A percentile compares a stretch with the other conserved stretches of the same genome.
phyloP scores from a whole-genome alignment of 2,797 vertebrate species.

The Ptychadena robeensis region DNA sequence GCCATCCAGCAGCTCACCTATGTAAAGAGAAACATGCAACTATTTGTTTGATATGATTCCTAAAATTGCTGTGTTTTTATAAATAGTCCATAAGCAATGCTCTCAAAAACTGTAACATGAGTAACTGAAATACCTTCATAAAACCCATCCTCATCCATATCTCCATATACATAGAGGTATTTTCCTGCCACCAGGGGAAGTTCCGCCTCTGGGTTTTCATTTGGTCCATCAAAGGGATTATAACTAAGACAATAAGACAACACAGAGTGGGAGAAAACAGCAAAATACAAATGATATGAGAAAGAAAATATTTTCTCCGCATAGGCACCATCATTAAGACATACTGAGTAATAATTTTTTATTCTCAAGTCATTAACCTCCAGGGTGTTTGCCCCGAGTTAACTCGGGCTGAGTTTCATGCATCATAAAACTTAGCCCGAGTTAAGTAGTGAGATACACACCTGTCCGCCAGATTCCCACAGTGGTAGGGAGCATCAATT shows the following conservation, averaged over 20 bases:
- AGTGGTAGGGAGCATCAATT: too few relatives aligned
- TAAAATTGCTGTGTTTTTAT: too few relatives aligned
- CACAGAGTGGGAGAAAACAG: not conserved
- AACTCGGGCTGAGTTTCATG: too few relatives aligned
- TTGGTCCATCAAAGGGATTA: conserved; percentile 97
- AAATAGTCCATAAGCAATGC: too few relatives aligned
- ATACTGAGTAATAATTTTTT: too few relatives aligned
- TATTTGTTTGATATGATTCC: too few relatives aligned
- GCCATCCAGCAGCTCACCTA: conserved; percentile 95
- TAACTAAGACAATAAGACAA: conserved; percentile 76
- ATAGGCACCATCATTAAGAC: not conserved
- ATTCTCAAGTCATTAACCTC: too few relatives aligned
- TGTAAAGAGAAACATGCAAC: not conserved
- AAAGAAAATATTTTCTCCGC: not conserved
- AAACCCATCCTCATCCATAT: conserved; percentile 98
- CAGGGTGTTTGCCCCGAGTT: too few relatives aligned
- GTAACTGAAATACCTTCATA: conserved; percentile 86
- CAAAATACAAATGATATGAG: not conserved
- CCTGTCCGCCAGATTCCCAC: too few relatives aligned
- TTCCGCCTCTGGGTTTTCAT: conserved; percentile 97
- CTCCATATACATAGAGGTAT: conserved; percentile 96
- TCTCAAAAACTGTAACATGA: not conserved
- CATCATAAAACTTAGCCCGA: too few relatives aligned
- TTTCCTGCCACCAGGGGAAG: conserved; percentile 96
- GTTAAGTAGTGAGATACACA: too few relatives aligned